Base-by-base conservation (phyloP, 1,140 invertebrate genomes). In the Campoletis sonorensis region DNA sequence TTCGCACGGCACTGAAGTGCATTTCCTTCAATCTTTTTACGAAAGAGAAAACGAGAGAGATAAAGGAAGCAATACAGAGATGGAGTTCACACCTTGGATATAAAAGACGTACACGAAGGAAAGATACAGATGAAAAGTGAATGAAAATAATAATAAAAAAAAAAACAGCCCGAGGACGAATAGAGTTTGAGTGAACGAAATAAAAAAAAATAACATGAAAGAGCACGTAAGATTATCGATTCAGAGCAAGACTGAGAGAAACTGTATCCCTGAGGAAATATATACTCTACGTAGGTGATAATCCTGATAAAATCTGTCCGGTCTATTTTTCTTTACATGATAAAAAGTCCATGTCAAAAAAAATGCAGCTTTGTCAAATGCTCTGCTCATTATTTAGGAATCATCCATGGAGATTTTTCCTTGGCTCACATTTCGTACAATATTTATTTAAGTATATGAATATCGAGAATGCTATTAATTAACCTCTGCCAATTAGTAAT, bases 1-100 rank as follows among this genome's bases (percentile, higher is more conserved):
- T 89, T 90, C 88, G 80, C 89, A 89, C 87, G 87, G 76, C 61
- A 64, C 64, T 83, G 70, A 68, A 84, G 82, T 86, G 87, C 85
- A 82, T 26, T 64, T 64, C 61, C 23, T 76, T 64, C 79, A 77
- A 77, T 79, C 81, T 83, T 64, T 23, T 26, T 23, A 15, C 61
- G n/a, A 23, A 0, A 10, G 23, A 4, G 23, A 64, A 64, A 26
- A 26, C n/a, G n/a, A n/a, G 23, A 64, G 23, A 64, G 2, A 27
- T n/a, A 26, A 23, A 64, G 61, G 11, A 26, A 26, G 61, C n/a
- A 13, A 64, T 10, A 64, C n/a, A 64, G n/a, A 64, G 11, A 73
- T 67, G n/a, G 18, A 73, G 75, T 79, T 49, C 51, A 37, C 40
- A 51, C 21, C 49, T 33, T 76, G 76, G 61, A 83, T 77, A 83